Evolutionary conservation across 1,140 invertebrate species (phyloP).

Genomic region (Heliconius nattereri): DNA sequence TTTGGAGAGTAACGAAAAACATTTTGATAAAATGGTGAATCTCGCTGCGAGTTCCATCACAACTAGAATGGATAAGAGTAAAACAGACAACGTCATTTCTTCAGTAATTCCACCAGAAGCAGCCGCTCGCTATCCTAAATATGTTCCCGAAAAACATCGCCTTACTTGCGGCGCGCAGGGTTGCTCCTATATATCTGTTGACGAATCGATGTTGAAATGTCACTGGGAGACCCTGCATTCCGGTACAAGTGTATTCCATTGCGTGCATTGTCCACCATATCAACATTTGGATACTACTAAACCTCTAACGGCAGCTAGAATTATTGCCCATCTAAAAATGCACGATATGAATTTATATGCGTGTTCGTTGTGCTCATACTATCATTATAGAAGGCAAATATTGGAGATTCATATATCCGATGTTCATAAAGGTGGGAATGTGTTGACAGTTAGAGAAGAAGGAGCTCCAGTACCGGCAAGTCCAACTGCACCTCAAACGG

Average conservation of each 20-base stretch:
- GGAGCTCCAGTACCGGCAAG: conserved; percentile 34
- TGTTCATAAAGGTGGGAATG: conserved; percentile 82
- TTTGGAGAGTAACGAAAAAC: conserved; percentile 87
- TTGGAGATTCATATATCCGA: conserved; percentile 86
- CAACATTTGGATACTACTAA: conserved; percentile 62
- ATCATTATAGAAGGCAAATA: conserved; percentile 83
- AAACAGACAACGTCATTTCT: conserved; percentile 35
- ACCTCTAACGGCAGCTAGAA: conserved; percentile 79
- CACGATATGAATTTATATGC: conserved; percentile 87
- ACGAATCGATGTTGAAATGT: conserved; percentile 86
- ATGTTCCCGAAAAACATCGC: conserved; percentile 84
- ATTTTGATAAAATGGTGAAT: conserved; percentile 93
- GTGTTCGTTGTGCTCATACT: conserved; percentile 85
- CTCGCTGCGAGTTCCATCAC: conserved; percentile 87
- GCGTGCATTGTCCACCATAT: conserved; percentile 85
- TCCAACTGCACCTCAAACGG: conserved; percentile 42
- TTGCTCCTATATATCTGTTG: conserved; percentile 87
- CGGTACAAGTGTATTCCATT: conserved; percentile 83
- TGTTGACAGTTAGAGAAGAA: conserved; percentile 83
- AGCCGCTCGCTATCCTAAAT: conserved; percentile 81
- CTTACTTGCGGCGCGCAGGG: conserved; percentile 86
- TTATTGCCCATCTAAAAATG: conserved; percentile 87
- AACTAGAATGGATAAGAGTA: conserved; percentile 60
- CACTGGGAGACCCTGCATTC: conserved; percentile 88
- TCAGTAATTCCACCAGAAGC: conserved; percentile 46